Conservation (phyloP, 2,113 vertebrate genomes). For the Butorides virescens region DNA sequence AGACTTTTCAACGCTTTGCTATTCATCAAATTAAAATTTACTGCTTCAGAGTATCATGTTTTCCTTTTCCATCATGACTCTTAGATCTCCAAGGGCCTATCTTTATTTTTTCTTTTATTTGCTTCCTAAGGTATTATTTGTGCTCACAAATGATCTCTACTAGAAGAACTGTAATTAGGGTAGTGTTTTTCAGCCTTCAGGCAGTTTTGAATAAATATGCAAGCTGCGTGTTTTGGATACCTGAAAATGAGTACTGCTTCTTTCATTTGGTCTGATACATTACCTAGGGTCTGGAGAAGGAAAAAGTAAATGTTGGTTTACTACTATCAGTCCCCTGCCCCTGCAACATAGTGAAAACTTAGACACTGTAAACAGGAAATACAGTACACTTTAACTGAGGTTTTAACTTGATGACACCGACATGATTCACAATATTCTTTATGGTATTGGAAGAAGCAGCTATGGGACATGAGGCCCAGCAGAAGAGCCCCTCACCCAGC, state of each 20-base stretch:
- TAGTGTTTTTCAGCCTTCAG: background rate
- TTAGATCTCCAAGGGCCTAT: background rate
- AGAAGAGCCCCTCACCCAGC: background rate
- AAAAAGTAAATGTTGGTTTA: background rate
- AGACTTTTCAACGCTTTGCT: background rate
- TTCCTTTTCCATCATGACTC: background rate
- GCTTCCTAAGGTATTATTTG: background rate
- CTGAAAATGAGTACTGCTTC: background rate
- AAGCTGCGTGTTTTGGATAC: background rate
- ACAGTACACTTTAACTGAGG: background rate
- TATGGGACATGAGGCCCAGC: background rate
- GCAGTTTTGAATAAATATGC: constrained; percentile 17
- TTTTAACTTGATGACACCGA: background rate
- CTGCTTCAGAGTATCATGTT: background rate
- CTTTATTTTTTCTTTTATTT: constrained; percentile 10
- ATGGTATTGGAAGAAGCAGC: background rate
- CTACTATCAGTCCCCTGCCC: background rate
- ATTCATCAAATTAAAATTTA: background rate
- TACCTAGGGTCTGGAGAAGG: background rate
- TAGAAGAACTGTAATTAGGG: background rate
- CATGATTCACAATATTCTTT: background rate
- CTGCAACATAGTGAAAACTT: background rate
- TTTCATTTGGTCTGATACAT: background rate
- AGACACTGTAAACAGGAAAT: background rate
- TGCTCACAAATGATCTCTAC: background rate